phyloP scores from a whole-genome alignment of 2,888 invertebrate genomes.

The Drosophila helvetica region DNA sequence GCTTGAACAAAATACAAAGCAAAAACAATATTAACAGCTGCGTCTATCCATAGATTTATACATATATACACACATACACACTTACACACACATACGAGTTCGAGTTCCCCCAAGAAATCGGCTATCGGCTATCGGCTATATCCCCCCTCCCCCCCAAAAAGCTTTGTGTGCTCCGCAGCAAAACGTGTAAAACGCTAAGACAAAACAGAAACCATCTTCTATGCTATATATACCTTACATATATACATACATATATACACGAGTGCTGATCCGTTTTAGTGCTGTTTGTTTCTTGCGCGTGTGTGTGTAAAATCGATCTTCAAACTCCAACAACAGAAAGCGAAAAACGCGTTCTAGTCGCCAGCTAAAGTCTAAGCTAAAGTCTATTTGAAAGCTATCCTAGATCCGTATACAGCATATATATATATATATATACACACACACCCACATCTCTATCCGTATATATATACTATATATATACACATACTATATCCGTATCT shows the following conservation, averaged over 20 bases:
- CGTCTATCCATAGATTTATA: slow-evolving; percentile 42
- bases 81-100: slow-evolving; percentile 36
- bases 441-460: not conserved
- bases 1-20: slow-evolving; percentile 75
- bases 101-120: slow-evolving; percentile 55
- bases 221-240: slow-evolving; percentile 47
- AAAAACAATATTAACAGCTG: slow-evolving; percentile 50
- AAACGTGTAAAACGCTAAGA: slow-evolving; percentile 52
- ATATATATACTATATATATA: not conserved
- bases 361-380: slow-evolving; percentile 51
- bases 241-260: slow-evolving; percentile 31
- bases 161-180: slow-evolving; percentile 68
- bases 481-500: not conserved
- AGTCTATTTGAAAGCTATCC: slow-evolving; percentile 60
- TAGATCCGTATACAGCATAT: slow-evolving; percentile 32
- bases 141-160: slow-evolving; percentile 49
- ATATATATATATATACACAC: slow-evolving; percentile 32
- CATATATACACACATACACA: slow-evolving; percentile 13
- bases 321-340: slow-evolving; percentile 30
- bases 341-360: slow-evolving; percentile 72
- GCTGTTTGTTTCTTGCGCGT: slow-evolving; percentile 44
- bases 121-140: slow-evolving; percentile 61
- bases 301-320: slow-evolving; percentile 35
- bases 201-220: slow-evolving; percentile 49
- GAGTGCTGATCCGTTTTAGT: slow-evolving; percentile 35